phyloP scores from a whole-genome alignment of 2,888 invertebrate genomes.

The Eilema griseolum region DNA sequence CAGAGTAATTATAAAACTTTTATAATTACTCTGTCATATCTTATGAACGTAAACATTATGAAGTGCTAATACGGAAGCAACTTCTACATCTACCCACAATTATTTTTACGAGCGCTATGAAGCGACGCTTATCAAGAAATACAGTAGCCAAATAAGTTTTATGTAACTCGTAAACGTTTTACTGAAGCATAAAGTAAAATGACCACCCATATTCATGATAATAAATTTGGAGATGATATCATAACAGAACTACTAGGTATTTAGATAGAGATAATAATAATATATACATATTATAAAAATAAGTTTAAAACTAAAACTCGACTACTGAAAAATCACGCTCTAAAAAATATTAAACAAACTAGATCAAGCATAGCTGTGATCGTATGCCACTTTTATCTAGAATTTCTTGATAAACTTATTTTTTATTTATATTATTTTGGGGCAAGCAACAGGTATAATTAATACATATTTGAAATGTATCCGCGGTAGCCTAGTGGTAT shows the following conservation, averaged over 20 bases:
- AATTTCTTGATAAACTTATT: no score
- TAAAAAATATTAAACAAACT: no score
- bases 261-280: neutral
- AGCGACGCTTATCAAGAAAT: slow-evolving; percentile 7
- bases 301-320: no score
- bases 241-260: neutral
- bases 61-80: neutral
- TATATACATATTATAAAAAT: no score
- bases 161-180: slow-evolving; percentile 15
- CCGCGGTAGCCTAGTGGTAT: no score
- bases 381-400: no score
- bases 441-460: no score
- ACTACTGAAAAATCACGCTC: no score
- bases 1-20: neutral
- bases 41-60: neutral
- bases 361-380: no score
- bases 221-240: neutral
- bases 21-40: neutral
- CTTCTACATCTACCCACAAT: slow-evolving; percentile 16
- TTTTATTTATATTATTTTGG: no score
- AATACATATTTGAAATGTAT: no score
- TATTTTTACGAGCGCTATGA: slow-evolving; percentile 11
- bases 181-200: slow-evolving; percentile 15
- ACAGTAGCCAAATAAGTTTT: slow-evolving; percentile 21
- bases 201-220: neutral